Conservation (phyloP, 1,140 invertebrate species). For the Tetranychus cinnabarinus region DNA sequence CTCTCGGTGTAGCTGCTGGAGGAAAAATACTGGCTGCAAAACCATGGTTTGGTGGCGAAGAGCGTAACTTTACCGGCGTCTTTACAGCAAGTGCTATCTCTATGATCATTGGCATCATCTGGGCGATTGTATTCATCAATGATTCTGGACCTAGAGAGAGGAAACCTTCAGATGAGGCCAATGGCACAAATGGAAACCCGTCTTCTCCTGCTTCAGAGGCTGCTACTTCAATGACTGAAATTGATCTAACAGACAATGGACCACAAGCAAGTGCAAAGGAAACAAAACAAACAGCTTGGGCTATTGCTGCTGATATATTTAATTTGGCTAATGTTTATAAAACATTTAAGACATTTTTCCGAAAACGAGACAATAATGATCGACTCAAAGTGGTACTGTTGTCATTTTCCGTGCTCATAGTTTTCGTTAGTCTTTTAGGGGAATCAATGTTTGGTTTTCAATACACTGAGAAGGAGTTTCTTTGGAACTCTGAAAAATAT, state of each 20-base stretch:
- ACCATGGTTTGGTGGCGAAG: background rate
- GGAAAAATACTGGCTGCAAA: background rate
- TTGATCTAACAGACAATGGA: background rate
- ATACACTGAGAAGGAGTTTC: conserved; percentile 4
- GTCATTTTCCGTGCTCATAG: background rate
- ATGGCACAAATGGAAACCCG: too few species aligned
- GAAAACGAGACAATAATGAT: background rate
- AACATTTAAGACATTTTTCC: background rate
- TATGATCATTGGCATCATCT: background rate
- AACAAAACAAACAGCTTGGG: background rate
- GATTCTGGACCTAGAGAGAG: background rate
- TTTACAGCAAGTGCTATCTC: background rate
- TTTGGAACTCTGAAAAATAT: conserved; percentile 3
- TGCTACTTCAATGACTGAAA: background rate
- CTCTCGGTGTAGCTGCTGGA: background rate
- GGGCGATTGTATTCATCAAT: background rate
- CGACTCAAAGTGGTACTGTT: background rate
- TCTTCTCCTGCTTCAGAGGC: too few species aligned
- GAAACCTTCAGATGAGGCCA: background rate
- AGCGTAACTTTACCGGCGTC: background rate
- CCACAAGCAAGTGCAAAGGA: too few species aligned
- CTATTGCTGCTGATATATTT: conserved; percentile 1
- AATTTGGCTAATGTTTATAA: conserved; percentile 1
- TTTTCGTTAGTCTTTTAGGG: background rate
- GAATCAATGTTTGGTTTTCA: conserved; percentile 2